These are phyloP conservation scores for Psylliodes chrysocephalus DNA, from an alignment of 2,888 invertebrate genomes.

Conservation along the genomic window DNA sequence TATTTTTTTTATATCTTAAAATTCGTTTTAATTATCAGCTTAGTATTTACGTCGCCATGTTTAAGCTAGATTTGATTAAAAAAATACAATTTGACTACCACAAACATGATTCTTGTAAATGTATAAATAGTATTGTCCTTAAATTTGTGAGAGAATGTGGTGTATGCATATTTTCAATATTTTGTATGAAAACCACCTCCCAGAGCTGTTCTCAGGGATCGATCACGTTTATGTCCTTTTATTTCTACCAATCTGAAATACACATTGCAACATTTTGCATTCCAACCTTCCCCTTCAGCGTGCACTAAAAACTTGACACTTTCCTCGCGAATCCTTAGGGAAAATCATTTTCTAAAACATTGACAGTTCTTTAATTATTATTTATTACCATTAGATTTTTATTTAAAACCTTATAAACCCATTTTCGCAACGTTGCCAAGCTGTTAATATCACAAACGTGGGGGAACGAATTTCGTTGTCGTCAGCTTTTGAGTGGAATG, in stretches of 20 bases:
- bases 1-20: constrained; percentile 39
- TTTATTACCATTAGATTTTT: constrained; percentile 29
- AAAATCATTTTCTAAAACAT: constrained; percentile 33
- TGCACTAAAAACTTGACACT: constrained; percentile 21
- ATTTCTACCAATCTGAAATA: constrained; percentile 42
- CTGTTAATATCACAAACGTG: constrained; percentile 29
- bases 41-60: constrained; percentile 64
- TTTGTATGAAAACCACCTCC: constrained; percentile 42
- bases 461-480: constrained; percentile 21
- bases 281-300: constrained; percentile 27
- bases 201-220: constrained; percentile 54
- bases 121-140: constrained; percentile 12
- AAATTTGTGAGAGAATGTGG: constrained; percentile 11
- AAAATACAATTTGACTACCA: constrained; percentile 39
- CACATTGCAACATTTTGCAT: constrained; percentile 41
- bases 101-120: not conserved
- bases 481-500: not conserved
- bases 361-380: constrained; percentile 28
- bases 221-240: constrained; percentile 58
- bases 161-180: constrained; percentile 31
- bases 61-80: constrained; percentile 62
- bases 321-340: constrained; percentile 13
- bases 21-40: constrained; percentile 58
- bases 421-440: constrained; percentile 43
- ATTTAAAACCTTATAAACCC: constrained; percentile 35